Percentiles rank a stretch among this genome's conserved stretches.
phyloP scores from a whole-genome alignment of 2,797 vertebrate genomes.

The Enteromius radiatus region DNA sequence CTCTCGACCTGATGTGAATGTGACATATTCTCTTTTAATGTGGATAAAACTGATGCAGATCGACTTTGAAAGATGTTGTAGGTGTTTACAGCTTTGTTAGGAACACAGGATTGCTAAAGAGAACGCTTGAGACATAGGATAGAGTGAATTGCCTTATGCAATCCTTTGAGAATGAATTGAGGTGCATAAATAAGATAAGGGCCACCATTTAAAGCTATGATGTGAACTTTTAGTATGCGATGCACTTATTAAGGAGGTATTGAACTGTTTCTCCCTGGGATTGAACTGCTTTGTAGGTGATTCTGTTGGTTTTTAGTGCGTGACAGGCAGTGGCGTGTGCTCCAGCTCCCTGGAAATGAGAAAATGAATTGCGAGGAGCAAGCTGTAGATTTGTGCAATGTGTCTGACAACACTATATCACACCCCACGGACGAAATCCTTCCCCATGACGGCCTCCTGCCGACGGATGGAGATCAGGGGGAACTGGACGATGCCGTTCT shows the following conservation, averaged over 20 bases:
- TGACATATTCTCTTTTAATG: neutral
- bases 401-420: constrained; percentile 68
- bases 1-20: neutral
- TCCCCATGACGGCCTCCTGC: constrained; percentile 71
- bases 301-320: neutral
- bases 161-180: neutral
- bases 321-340: constrained; percentile 42
- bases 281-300: neutral
- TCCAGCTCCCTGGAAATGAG: constrained; percentile 73
- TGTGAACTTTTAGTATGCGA: constrained; percentile 2
- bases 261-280: neutral
- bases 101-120: neutral
- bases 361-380: constrained; percentile 82
- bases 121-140: neutral
- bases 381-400: constrained; percentile 73
- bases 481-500: constrained; percentile 68
- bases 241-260: neutral
- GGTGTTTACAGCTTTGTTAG: neutral
- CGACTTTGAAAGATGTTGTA: neutral
- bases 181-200: neutral
- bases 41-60: neutral
- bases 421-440: constrained; percentile 71
- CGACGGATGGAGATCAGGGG: constrained; percentile 68
- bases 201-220: neutral
- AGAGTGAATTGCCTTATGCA: neutral